phyloP scores from a whole-genome alignment of 2,888 invertebrate species.

The Lydus trimaculatus region DNA sequence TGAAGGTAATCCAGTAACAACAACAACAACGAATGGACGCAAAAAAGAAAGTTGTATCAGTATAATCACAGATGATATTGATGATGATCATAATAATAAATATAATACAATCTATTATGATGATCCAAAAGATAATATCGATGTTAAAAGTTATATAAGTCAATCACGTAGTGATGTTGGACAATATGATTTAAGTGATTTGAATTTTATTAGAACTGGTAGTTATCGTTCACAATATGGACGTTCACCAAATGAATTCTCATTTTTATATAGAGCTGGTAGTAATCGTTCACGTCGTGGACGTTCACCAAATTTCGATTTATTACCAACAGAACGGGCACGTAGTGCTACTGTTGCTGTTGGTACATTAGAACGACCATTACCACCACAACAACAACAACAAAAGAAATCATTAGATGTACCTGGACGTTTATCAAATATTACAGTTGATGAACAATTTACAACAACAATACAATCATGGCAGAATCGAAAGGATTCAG shows the following conservation, averaged over 20 bases:
- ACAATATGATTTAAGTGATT: constrained; percentile 56
- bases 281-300: constrained; percentile 62
- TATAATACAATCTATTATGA: constrained; percentile 38
- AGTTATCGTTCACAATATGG: constrained; percentile 76
- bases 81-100: constrained; percentile 23
- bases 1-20: constrained; percentile 47
- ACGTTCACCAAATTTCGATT: constrained; percentile 58
- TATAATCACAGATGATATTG: constrained; percentile 37
- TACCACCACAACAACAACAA: constrained; percentile 34
- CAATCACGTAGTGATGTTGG: constrained; percentile 76
- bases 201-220: constrained; percentile 72
- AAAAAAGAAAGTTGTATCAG: constrained; percentile 42
- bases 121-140: constrained; percentile 67
- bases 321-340: constrained; percentile 49
- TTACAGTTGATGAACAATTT: constrained; percentile 67
- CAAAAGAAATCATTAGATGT: constrained; percentile 59
- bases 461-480: constrained; percentile 79
- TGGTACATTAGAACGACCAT: constrained; percentile 58
- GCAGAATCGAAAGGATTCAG: constrained; percentile 87
- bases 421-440: constrained; percentile 52
- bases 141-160: constrained; percentile 76
- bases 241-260: constrained; percentile 62
- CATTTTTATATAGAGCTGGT: constrained; percentile 58
- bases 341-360: constrained; percentile 56
- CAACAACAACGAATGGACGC: constrained; percentile 40